A percentile compares a stretch with the other conserved stretches of the same genome.
Evolutionary conservation across 2,113 vertebrate species (phyloP).

Genomic region (Poeciliopsis retropinna): DNA sequence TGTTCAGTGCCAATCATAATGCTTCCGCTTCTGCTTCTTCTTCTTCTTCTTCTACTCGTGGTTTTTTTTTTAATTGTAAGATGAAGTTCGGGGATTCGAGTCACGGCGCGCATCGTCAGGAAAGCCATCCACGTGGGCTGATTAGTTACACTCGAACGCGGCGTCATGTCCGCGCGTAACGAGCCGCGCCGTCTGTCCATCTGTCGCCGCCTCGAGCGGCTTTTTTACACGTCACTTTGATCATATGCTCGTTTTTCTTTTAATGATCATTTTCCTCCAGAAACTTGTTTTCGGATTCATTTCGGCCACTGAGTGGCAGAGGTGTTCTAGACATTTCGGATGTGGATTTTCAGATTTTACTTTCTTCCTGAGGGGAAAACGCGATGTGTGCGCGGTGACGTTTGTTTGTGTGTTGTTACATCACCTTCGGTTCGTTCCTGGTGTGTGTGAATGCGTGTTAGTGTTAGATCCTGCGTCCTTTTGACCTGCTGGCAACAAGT

Average conservation of each 20-base stretch:
- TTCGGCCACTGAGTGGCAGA: slow-evolving; percentile 84
- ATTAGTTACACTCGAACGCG: slow-evolving; percentile 30
- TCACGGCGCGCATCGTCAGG: slow-evolving; percentile 1
- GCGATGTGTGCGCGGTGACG: slow-evolving; percentile 1
- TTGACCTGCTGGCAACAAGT: not conserved
- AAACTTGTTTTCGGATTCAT: slow-evolving; percentile 44
- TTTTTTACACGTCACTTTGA: slow-evolving; percentile 3
- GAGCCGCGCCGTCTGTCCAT: not conserved
- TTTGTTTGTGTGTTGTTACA: not conserved
- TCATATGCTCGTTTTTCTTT: not conserved
- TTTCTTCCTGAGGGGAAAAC: slow-evolving; percentile 16
- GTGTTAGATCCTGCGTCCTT: slow-evolving; percentile 38
- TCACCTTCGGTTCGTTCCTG: not conserved
- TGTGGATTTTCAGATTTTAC: slow-evolving; percentile 32
- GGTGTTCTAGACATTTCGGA: slow-evolving; percentile 77
- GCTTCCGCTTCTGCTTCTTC: no score
- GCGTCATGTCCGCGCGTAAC: no score
- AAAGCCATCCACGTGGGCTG: slow-evolving; percentile 51
- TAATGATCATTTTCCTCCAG: not conserved
- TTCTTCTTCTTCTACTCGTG: no score
- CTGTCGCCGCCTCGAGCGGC: not conserved
- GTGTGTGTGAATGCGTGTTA: slow-evolving; percentile 31
- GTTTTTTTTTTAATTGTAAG: no score
- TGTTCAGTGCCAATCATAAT: not conserved
- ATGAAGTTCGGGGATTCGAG: no score